Base-by-base conservation (phyloP, 2,888 invertebrate species). In the Lamellibrachia columna region DNA sequence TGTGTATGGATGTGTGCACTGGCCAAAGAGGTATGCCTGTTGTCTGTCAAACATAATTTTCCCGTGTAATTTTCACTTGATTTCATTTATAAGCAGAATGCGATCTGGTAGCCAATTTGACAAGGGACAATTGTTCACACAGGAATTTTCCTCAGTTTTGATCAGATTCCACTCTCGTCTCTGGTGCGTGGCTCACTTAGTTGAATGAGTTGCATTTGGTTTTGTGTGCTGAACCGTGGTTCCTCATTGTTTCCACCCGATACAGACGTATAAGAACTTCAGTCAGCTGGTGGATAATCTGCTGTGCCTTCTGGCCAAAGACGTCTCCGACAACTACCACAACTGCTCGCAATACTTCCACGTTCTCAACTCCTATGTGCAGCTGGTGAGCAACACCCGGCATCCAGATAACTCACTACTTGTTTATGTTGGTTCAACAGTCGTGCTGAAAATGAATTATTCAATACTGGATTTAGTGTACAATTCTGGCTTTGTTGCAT, bases 341-440 rank as follows among this genome's bases (percentile, higher is more conserved):
- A 96, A 96, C 90, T 96, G 96, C 93, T 95, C 95, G 7, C 96
- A 97, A 94, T 97, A 97, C 94, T 97, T 97, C 95, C 95, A 95
- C 92, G 95, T 97, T 52, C 95, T 97, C 92, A 95, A 95, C 93
- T 94, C 94, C 92, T 97, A 96, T 94, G 95, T 96, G 22, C 96
- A 96, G 94, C 95, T 96, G 96, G 97, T 97, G 95, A 95, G 95
- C 95, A n/a, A 75, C 75, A 22, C 22, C 75, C n/a, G 22, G 15
- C n/a, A n/a, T 6, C 75, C 15, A 15, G 40, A 40, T 40, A 40
- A 40, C 40, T 15, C 75, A 75, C 75, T 75, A 3, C 15, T 6
- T 22, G 4, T 2, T 75, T 6, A 6, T 1, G 6, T n/a, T 22
- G 75, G 40, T 40, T 75, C 22, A 75, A 75, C 22, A 15, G 22